A percentile compares a stretch with the other conserved stretches of the same genome.
These are phyloP conservation scores for Proterorhinus semilunaris DNA, from an alignment of 2,113 vertebrate species.

Conservation along the genomic window DNA sequence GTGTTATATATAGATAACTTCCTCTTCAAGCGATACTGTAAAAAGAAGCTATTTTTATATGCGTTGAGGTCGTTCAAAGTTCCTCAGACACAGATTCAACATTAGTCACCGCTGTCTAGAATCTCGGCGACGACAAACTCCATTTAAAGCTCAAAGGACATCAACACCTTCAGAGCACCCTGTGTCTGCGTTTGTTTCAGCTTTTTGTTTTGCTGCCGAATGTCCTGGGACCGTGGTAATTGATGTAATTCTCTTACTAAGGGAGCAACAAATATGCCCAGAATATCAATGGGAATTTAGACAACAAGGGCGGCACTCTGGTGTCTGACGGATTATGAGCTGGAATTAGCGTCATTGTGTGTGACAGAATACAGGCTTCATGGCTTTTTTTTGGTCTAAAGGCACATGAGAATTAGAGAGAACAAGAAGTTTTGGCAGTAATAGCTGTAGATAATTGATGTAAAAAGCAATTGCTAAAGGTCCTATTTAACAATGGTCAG, in stretches of 20 bases:
- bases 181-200: neutral
- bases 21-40: neutral
- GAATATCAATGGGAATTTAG: slow-evolving; percentile 31
- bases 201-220: slow-evolving; percentile 19
- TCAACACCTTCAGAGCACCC: neutral
- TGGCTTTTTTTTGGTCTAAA: neutral
- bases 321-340: neutral
- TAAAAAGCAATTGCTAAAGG: too few relatives aligned
- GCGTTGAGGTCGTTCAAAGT: neutral
- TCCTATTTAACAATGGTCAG: too few relatives aligned
- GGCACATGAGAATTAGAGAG: neutral
- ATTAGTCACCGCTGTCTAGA: slow-evolving; percentile 20
- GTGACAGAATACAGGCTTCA: neutral
- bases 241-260: slow-evolving; percentile 26
- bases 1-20: neutral
- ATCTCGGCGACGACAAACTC: neutral
- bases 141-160: slow-evolving; percentile 1
- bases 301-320: slow-evolving; percentile 21
- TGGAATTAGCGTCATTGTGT: neutral
- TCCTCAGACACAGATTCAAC: neutral
- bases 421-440: neutral
- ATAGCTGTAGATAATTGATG: too few relatives aligned
- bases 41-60: neutral
- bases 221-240: slow-evolving; percentile 20
- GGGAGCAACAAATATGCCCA: slow-evolving; percentile 40